Base-by-base conservation (phyloP, 2,113 vertebrate genomes). In the Varanus komodoensis region DNA sequence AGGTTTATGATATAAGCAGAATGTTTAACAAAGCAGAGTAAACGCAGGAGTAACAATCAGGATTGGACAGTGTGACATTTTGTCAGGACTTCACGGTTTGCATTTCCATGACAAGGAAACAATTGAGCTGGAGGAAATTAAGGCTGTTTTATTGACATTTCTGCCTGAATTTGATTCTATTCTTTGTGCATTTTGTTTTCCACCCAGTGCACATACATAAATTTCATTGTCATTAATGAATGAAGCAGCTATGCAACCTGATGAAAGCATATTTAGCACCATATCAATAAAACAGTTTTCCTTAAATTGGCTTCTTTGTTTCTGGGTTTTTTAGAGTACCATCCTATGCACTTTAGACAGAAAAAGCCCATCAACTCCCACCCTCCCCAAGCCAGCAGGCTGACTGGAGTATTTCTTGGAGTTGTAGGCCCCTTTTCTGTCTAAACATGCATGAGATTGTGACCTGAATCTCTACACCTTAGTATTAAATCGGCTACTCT, bases 21-120 rank as follows among this genome's bases (percentile, higher is more conserved):
- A 85, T 80, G 91, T 86, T 93, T 90, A 91, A 61, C 87, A 93
- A 95, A 32, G 27, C 68, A 81, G 54, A 85, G 64, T 89, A 91
- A 95, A 93, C 69, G 61, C 87, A 74, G 34, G 67, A 32, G 44
- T 89, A 88, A 82, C 86, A n/a, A 77, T 83, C 32, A 71, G n/a
- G 34, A 81, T 86, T 52, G 82, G 92, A 50, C 89, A 61, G 81
- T 29, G 0, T 15, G 23, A 52, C 21, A 44, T 44, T 44, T 67
- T 84, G 61, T 84, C 61, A 84, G 44, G n/a, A 68, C 80, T 82
- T 80, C 69, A 73, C 27, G 61, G 69, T 57, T 94, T 54, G 79
- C 29, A 87, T 38, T 85, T 88, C 17, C 1, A 11, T 3, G 2
- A 21, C 68, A 73, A 92, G 54, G 68, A 23, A 21, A 77, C 82